phyloP scores from a whole-genome alignment of 2,113 vertebrate genomes.

The Saguinus midas region DNA sequence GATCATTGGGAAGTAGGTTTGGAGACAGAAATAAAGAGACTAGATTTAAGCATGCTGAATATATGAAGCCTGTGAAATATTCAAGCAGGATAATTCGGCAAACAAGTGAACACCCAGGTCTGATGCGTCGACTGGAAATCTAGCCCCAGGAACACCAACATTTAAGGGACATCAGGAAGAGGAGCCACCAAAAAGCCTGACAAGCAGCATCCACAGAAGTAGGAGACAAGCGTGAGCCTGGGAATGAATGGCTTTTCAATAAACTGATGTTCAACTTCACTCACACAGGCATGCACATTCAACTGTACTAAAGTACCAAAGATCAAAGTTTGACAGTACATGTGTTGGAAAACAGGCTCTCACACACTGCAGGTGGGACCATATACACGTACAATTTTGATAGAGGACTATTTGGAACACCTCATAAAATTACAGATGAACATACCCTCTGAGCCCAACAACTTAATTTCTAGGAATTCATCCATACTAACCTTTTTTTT shows the following conservation, averaged over 20 bases:
- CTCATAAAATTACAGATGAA: conserved; percentile 38
- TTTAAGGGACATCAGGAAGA: neutral
- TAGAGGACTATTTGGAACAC: neutral
- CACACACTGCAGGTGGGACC: neutral
- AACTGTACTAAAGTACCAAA: neutral
- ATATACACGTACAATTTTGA: neutral
- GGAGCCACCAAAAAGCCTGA: neutral
- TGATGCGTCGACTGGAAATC: neutral
- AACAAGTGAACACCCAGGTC: neutral
- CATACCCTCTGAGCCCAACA: neutral
- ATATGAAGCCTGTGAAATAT: neutral
- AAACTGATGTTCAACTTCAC: neutral
- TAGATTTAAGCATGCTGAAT: neutral
- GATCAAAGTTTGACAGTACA: neutral
- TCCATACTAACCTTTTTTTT: too few species aligned
- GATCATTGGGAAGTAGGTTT: neutral
- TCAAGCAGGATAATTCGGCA: neutral
- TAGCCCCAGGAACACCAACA: neutral
- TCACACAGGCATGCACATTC: neutral
- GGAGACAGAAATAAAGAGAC: neutral
- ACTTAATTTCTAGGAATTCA: neutral
- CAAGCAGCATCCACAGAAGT: neutral
- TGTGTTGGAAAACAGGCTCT: neutral
- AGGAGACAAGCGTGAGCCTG: neutral
- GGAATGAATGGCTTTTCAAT: neutral